Evolutionary conservation across 2,113 vertebrate genomes (phyloP), one percentile per base, ranked within the genome.

Genomic region (Xiphias gladius): DNA sequence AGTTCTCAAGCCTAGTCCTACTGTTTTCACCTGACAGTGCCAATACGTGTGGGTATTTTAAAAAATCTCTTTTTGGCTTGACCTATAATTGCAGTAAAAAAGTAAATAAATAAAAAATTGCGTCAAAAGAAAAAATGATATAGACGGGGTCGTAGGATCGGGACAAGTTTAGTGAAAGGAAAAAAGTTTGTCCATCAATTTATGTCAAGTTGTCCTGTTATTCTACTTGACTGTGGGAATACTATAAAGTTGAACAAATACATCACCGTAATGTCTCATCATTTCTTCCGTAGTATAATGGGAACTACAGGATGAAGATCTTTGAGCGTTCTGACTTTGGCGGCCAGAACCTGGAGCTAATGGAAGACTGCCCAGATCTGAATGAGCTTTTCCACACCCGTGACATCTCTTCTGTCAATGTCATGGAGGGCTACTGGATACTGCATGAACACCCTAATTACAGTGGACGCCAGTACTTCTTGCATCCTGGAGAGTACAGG

Each of bases 381-480:
- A 65, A 93, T 0, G 87, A 95, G 32, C 83, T 73, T 43, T 95
- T 95, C 91, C 93, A 91, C 88, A 94, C 91, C 58, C 90, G 69
- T 12, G 90, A 96, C 88, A 90, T 95, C 89, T 91, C 87, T 65
- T 95, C 95, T 2, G 76, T 52, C 62, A 93, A 94, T 0, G 81
- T 95, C 73, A 90, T 95, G 91, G 94, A 96, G 69, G 94, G 92
- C 87, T 95, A 86, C 87, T 94, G 92, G 90, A 85, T 94, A 46
- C 93, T 96, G 79, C 92, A 93, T 0, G 93, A 96, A 88, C 86
- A 95, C 89, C 84, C 92, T 59, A 88, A 91, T 50, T 96, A 94
- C 82, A 91, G 92, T 72, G 94, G 94, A 9, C 92, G 91, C 43
- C 93, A 96, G 86, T 95, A 94, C 77, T 93, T 95, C 92, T 73